Evolutionary conservation across 2,113 vertebrate species (phyloP).

Genomic region (Sus scrofa): T2T-Sscrofa CM000827.6:72774501-72775000

Average conservation of each 20-base stretch:
- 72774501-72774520: too few relatives aligned
- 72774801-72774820: slow-evolving; percentile 51
- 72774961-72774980: slow-evolving; percentile 64
- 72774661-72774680: slow-evolving; percentile 31
- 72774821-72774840: slow-evolving; percentile 47
- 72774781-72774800: slow-evolving; percentile 59
- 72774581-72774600: too few relatives aligned
- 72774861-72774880: slow-evolving; percentile 69
- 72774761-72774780: background rate
- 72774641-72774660: slow-evolving; percentile 13
- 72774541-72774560: too few relatives aligned
- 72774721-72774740: background rate
- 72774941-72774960: slow-evolving; percentile 48
- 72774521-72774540: too few relatives aligned
- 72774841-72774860: slow-evolving; percentile 71
- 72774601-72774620: background rate
- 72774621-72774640: slow-evolving; percentile 11
- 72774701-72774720: slow-evolving; percentile 63
- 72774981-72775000: background rate
- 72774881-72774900: slow-evolving; percentile 43
- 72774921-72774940: slow-evolving; percentile 12
- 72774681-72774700: slow-evolving; percentile 56
- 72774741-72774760: slow-evolving; percentile 75
- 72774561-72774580: too few relatives aligned
- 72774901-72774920: slow-evolving; percentile 42